Conservation (phyloP, 2,113 vertebrate genomes). For the Dicerorhinus sumatrensis region DNA sequence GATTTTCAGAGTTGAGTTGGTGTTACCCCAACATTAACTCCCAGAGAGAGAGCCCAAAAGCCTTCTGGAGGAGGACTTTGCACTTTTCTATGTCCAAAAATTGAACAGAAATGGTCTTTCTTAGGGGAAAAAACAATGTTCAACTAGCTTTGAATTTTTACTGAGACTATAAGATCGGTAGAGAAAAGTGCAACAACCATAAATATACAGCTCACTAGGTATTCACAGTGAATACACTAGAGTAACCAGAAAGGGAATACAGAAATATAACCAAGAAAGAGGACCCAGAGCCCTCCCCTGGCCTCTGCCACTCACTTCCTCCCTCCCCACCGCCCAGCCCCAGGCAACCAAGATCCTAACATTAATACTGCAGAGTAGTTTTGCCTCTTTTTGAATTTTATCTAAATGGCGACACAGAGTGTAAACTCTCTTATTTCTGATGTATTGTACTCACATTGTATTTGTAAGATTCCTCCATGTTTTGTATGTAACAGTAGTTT, state of each 20-base stretch:
- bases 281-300: rapidly evolving
- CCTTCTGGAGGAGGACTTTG: background rate
- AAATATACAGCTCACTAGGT: background rate
- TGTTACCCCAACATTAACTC: background rate
- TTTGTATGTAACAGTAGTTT: background rate
- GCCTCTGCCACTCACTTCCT: background rate
- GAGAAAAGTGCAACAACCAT: background rate
- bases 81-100: background rate
- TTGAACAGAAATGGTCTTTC: background rate
- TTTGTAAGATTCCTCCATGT: background rate
- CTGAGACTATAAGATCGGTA: background rate
- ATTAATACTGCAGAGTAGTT: background rate
- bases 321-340: background rate
- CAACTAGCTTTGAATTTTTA: background rate
- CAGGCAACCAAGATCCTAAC: background rate
- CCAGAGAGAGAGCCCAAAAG: background rate
- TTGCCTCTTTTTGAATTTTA: background rate
- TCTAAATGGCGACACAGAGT: background rate
- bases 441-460: background rate
- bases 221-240: background rate
- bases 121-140: background rate
- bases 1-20: background rate
- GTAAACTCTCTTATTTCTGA: background rate
- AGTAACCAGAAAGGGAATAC: background rate
- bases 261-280: background rate